Base-by-base conservation (phyloP, 1,140 invertebrate species). In the Heliothis virescens region DNA sequence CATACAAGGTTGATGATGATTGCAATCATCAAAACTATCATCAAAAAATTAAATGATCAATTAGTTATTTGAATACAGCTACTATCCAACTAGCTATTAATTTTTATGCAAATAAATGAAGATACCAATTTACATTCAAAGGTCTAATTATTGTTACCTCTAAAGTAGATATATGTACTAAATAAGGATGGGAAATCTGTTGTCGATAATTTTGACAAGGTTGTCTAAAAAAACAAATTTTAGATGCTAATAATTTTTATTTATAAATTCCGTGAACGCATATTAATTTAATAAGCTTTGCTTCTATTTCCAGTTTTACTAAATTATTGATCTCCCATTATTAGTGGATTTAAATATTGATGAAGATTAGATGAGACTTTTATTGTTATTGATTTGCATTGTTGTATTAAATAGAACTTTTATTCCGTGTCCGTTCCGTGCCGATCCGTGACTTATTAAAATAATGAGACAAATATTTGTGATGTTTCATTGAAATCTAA, bases 131-230 rank as follows among this genome's bases (percentile, higher is more conserved):
- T 48, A 5, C 3, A 41, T 48, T 47, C 4, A 16, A 21, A 47
- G 11, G 47, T 47, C 11, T 5, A 65, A 65, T 65, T 21, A 48
- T 41, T 41, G 34, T 18, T 69, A 21, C 65, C 65, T 69, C 13
- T n/a, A 41, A 55, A 57, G 18, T 15, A 16, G 53, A 48, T 47
- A 60, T 41, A n/a, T n/a, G n/a, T 57, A 21, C 21, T 21, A 26
- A 12, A 48, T 15, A 60, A 21, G 18, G 1, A 11, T 60, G 47
- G 59, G 48, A 9, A 7, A 5, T 7, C 34, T 9, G 26, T 62
- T 65, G 72, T 60, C 72, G 60, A 41, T 72, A 29, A 9, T 60
- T 60, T 57, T 34, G n/a, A 21, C 60, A 76, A 76, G 73, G 73
- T 63, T 41, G 10, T 7, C 15, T 18, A n/a, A 18, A 57, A 41